Evolutionary conservation across 2,888 invertebrate species (phyloP).

Genomic region (Nycteola revayana): DNA sequence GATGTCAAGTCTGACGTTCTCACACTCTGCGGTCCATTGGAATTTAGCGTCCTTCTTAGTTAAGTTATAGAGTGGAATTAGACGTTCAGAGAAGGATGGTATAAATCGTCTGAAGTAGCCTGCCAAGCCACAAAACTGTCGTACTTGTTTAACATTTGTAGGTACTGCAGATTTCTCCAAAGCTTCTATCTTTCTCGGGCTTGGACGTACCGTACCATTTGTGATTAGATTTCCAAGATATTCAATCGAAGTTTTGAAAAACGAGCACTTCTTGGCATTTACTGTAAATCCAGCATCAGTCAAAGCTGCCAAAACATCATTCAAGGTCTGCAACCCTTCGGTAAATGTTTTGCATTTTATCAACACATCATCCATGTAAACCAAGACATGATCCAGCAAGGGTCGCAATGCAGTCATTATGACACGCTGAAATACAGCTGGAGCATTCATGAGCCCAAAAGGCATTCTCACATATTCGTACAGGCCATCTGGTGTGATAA

Average conservation of each 20-base stretch:
- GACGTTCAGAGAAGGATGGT: not conserved
- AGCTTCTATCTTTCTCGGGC: slow-evolving; percentile 4
- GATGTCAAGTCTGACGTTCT: too few relatives aligned
- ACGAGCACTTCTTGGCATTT: slow-evolving; percentile 3
- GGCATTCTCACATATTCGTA: slow-evolving; percentile 4
- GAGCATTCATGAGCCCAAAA: too few relatives aligned
- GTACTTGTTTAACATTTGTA: slow-evolving; percentile 2
- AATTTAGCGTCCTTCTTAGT: not conserved
- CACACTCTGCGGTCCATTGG: slow-evolving; percentile 2
- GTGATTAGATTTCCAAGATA: slow-evolving; percentile 5
- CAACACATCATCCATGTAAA: slow-evolving; percentile 6
- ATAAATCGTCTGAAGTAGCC: slow-evolving; percentile 6
- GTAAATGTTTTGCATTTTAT: not conserved
- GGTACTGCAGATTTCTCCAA: slow-evolving; percentile 2
- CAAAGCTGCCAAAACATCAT: not conserved
- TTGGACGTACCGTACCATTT: slow-evolving; percentile 4
- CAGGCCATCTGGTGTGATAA: slow-evolving; percentile 3
- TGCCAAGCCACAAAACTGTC: slow-evolving; percentile 4
- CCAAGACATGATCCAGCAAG: not conserved
- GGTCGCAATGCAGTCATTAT: slow-evolving; percentile 1
- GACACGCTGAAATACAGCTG: slow-evolving; percentile 5
- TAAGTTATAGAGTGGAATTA: slow-evolving; percentile 2
- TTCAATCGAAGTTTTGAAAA: slow-evolving; percentile 3
- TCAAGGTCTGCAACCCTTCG: not conserved
- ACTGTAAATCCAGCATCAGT: slow-evolving; percentile 1